These are phyloP conservation scores for Varanus komodoensis DNA, from an alignment of 2,113 vertebrate genomes.

Conservation along the genomic window DNA sequence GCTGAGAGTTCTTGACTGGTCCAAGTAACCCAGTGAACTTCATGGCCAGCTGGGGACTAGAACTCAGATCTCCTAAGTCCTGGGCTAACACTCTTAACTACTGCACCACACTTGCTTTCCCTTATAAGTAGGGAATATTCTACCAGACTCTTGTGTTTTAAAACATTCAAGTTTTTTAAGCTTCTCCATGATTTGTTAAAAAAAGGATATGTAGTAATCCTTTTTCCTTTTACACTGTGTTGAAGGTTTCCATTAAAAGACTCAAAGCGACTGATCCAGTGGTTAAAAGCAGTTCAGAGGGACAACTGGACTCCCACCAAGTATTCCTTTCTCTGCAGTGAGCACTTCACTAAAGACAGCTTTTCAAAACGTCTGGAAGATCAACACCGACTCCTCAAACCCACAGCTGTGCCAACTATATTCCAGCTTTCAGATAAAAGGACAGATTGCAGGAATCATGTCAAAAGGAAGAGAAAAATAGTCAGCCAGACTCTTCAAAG, in stretches of 20 bases:
- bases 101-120: no score
- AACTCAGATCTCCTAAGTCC: no score
- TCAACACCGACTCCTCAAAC: conserved; percentile 81
- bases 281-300: conserved; percentile 83
- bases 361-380: conserved; percentile 82
- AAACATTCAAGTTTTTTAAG: neutral
- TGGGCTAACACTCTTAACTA: no score
- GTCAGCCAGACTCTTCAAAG: conserved; percentile 32
- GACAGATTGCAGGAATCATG: conserved; percentile 65
- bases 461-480: conserved; percentile 68
- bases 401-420: conserved; percentile 83
- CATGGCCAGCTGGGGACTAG: no score
- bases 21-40: no score
- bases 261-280: conserved; percentile 81
- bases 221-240: neutral
- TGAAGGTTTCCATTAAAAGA: conserved; percentile 85
- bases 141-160: neutral
- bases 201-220: fast-evolving
- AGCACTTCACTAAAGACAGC: conserved; percentile 86
- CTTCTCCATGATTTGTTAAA: neutral
- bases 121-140: neutral
- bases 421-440: conserved; percentile 79
- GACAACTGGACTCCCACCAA: conserved; percentile 87
- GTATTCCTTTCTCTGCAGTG: conserved; percentile 86
- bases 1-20: no score